Base-by-base conservation (phyloP, 1,140 invertebrate species). In the Pissodes strobi region DNA sequence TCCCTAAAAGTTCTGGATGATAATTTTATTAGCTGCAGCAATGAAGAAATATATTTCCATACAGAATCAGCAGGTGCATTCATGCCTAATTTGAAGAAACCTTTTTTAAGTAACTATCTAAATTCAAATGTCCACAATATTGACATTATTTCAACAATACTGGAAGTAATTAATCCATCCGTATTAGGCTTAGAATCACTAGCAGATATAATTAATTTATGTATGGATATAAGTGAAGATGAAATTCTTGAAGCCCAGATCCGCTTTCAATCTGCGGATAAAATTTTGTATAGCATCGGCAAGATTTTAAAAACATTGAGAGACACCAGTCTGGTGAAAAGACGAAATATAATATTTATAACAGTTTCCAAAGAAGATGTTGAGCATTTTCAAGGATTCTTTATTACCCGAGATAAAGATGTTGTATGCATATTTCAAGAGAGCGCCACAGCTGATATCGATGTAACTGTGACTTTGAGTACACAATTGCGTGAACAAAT, bases 361-460 rank as follows among this genome's bases (percentile, higher is more conserved):
- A 38, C 21, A 37, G 13, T 39, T 22, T 64, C 63, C 2, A 39
- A 39, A 51, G 12, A 65, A 13, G 46, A 65, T 43, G n/a, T 17
- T 1, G 1, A 12, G n/a, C 2, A 52, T 45, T 58, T 65, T 58
- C 2, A 17, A 21, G 63, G 63, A 21, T 30, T 65, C 12, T 21
- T 15, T 23, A 49, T 64, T 6, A 38, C 41, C 3, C 17, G 39
- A 38, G 18, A 58, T 19, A 25, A 27, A n/a, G 10, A 58, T 23
- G 19, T 65, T 18, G 17, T 17, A 37, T 37, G 23, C 48, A 22
- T 65, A 17, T 21, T 22, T 19, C 9, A 45, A 27, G 13, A 18
- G 38, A 18, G 43, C 1, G 3, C 4, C 12, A 25, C 57, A 27
- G 22, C 27, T 5, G 48, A 43, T 22, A 21, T 38, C 9, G 45